Base-by-base conservation (phyloP, 2,888 invertebrate genomes). In the Clistopyga incitator region DNA sequence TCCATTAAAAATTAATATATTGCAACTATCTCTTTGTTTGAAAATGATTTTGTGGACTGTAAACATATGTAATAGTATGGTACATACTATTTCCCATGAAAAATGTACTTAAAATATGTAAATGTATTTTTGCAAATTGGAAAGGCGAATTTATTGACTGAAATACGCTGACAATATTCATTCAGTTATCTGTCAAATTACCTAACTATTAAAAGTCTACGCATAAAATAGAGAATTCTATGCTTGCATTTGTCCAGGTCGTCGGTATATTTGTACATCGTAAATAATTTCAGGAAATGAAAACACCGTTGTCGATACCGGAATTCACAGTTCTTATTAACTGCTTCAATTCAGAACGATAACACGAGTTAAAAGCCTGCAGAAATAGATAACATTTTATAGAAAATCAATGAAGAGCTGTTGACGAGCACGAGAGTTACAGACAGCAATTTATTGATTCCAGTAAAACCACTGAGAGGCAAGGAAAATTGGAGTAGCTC, bases 361-460 rank as follows among this genome's bases (percentile, higher is more conserved):
- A 64, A 42, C n/a, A 10, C 38, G 64, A 38, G 42, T 20, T 11
- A 1, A 38, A 38, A 42, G 34, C 18, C 10, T 20, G 38, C 72
- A 25, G 47, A 74, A 74, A 59, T 59, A 47, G 61, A 74, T 47
- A 34, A 18, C 34, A 74, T 47, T 74, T 29, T 18, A 76, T 52
- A 18, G 59, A 70, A n/a, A 65, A 56, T 34, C 38, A 20, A 77
- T 59, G 42, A 25, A 50, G 50, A 50, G 70, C 52, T 61, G 71
- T 64, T 29, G 29, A 65, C 42, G 54, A 65, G 18, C 70, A 64
- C 38, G 38, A 52, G 34, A n/a, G 52, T 50, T 68, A n/a, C 45
- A 23, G 64, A 65, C 70, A 42, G 70, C 71, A 71, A 64, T 25
- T 71, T 71, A 78, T 78, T 29, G 54, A 52, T 20, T 38, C n/a